phyloP scores from a whole-genome alignment of 2,797 vertebrate species.

The Poeciliopsis infans region DNA sequence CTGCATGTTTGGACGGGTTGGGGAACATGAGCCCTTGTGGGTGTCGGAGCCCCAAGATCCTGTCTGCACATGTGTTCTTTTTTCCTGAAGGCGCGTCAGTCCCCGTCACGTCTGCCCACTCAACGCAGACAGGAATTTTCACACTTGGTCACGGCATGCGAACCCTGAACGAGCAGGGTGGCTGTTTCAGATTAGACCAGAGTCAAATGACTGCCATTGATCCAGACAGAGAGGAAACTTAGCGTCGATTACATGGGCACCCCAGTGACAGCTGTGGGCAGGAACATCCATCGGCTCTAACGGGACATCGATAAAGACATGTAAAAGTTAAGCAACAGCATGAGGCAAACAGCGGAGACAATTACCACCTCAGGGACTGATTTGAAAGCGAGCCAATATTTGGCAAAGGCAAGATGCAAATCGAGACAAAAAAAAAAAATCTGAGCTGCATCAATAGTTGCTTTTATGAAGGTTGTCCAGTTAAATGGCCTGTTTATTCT shows the following conservation, averaged over 20 bases:
- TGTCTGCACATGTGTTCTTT: constrained; percentile 29
- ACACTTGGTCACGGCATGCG: constrained; percentile 59
- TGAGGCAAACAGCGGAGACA: constrained; percentile 53
- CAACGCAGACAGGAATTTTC: constrained; percentile 58
- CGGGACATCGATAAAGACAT: constrained; percentile 61
- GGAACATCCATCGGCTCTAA: constrained; percentile 50
- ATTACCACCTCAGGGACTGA: constrained; percentile 60
- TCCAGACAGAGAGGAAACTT: constrained; percentile 52
- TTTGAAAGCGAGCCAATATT: constrained; percentile 55
- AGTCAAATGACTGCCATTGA: constrained; percentile 62
- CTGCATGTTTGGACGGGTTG: constrained; percentile 26
- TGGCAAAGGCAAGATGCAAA: constrained; percentile 29
- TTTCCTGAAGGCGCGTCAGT: constrained; percentile 17
- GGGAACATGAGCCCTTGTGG: constrained; percentile 48
- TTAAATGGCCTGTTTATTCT: constrained; percentile 74
- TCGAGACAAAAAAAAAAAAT: constrained; percentile 36
- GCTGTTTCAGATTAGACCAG: constrained; percentile 56
- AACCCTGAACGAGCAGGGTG: constrained; percentile 60
- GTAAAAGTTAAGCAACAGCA: constrained; percentile 66
- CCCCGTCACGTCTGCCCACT: constrained; percentile 35
- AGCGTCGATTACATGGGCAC: constrained; percentile 52
- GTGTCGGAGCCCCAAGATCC: constrained; percentile 6
- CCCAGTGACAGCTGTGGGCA: constrained; percentile 25
- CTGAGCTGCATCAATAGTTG: constrained; percentile 59
- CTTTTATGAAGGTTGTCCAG: constrained; percentile 68